Evolutionary conservation across 1,140 invertebrate genomes (phyloP).

Genomic region (Rhysida immarginata): DNA sequence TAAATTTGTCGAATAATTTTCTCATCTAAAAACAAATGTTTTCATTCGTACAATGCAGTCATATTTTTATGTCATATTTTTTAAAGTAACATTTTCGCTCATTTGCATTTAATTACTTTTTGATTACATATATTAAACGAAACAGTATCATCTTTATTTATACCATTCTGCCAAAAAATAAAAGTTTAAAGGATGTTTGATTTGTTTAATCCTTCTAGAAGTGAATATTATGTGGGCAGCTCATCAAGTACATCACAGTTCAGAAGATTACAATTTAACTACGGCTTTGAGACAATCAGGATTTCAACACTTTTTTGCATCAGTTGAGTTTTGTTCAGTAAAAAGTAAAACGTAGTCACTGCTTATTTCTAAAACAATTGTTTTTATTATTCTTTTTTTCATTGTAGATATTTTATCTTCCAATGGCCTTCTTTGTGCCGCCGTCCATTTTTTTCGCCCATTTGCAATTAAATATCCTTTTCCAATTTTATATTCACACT

Average conservation of each 20-base stretch:
- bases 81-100: too few relatives aligned
- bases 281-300: constrained; percentile 71
- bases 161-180: too few relatives aligned
- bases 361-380: too few relatives aligned
- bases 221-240: constrained; percentile 83
- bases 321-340: constrained; percentile 52
- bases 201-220: constrained; percentile 43
- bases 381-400: constrained; percentile 8
- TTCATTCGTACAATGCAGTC: too few relatives aligned
- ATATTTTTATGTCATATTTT: too few relatives aligned
- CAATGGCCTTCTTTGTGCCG: constrained; percentile 62
- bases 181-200: too few relatives aligned
- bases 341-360: too few relatives aligned
- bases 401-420: constrained; percentile 66
- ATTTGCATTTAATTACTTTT: too few relatives aligned
- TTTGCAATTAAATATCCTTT: constrained; percentile 70
- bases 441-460: constrained; percentile 71
- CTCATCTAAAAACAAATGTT: too few relatives aligned
- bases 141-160: too few relatives aligned
- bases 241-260: constrained; percentile 91
- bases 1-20: too few relatives aligned
- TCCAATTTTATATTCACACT: constrained; percentile 87
- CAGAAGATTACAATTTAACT: constrained; percentile 84
- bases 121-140: too few relatives aligned
- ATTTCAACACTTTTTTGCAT: constrained; percentile 62